phyloP scores from a whole-genome alignment of 1,140 invertebrate species.

The Meteorus sp. region DNA sequence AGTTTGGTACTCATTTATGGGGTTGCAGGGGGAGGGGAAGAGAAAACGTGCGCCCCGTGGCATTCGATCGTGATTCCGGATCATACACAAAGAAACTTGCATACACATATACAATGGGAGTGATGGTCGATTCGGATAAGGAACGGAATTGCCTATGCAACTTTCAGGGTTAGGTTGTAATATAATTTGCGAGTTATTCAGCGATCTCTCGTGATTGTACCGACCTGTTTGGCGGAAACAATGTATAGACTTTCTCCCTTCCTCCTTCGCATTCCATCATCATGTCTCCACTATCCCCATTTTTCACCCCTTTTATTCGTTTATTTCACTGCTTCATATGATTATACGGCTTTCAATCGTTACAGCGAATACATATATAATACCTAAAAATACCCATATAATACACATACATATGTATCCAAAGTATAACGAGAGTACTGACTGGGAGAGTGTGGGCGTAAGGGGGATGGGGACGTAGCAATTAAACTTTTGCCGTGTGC shows the following conservation, averaged over 20 bases:
- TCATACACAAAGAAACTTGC: no score
- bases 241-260: conserved; percentile 19
- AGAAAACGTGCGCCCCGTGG: neutral
- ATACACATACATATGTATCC: no score
- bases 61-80: conserved; percentile 2
- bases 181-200: conserved; percentile 32
- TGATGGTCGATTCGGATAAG: conserved; percentile 13
- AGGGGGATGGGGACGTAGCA: conserved; percentile 10
- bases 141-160: conserved; percentile 17
- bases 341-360: conserved; percentile 5
- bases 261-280: no score
- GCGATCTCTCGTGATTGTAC: conserved; percentile 29
- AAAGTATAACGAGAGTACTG: neutral
- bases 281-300: no score
- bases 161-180: conserved; percentile 32
- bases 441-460: neutral
- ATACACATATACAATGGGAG: neutral
- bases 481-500: conserved; percentile 30
- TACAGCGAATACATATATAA: neutral
- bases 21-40: no score
- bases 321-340: neutral
- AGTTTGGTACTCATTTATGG: neutral
- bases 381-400: neutral
- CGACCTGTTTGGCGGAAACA: conserved; percentile 23
- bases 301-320: neutral